These are phyloP conservation scores for Donacobius atricapilla DNA, from an alignment of 2,113 vertebrate species.

Conservation along the genomic window DNA sequence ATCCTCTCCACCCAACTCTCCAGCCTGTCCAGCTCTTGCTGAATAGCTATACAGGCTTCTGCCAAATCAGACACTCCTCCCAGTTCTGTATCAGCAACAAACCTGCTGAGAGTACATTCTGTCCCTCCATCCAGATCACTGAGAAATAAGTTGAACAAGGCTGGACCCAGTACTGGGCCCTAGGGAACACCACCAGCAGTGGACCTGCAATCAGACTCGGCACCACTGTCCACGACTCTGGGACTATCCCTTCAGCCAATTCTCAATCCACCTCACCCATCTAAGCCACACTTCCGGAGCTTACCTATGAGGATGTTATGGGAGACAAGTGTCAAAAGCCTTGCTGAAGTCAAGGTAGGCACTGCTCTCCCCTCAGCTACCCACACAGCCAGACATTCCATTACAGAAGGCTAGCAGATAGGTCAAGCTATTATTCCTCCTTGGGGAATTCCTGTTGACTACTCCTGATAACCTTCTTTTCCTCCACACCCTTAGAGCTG, in stretches of 20 bases:
- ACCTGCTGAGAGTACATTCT: not conserved
- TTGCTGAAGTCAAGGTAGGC: not conserved
- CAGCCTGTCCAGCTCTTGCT: not conserved
- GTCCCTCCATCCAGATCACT: not conserved
- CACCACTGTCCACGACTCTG: not conserved
- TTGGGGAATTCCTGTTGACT: not conserved
- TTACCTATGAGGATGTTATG: not conserved
- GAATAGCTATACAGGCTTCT: not conserved
- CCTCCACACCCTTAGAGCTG: not conserved
- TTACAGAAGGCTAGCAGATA: not conserved
- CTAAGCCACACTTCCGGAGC: not conserved
- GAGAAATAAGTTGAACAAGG: not conserved
- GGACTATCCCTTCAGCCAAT: not conserved
- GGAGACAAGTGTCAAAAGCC: not conserved
- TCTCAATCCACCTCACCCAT: not conserved
- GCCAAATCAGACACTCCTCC: not conserved
- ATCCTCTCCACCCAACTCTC: not conserved
- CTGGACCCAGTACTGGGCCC: not conserved
- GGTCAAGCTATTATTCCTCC: not conserved
- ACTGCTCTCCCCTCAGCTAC: not conserved
- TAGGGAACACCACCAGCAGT: not conserved
- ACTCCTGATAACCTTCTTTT: not conserved
- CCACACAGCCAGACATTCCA: not conserved
- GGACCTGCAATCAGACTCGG: not conserved
- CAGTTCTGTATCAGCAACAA: not conserved